Conservation (phyloP, 2,888 invertebrate species). For the Glomeris marginata region DNA sequence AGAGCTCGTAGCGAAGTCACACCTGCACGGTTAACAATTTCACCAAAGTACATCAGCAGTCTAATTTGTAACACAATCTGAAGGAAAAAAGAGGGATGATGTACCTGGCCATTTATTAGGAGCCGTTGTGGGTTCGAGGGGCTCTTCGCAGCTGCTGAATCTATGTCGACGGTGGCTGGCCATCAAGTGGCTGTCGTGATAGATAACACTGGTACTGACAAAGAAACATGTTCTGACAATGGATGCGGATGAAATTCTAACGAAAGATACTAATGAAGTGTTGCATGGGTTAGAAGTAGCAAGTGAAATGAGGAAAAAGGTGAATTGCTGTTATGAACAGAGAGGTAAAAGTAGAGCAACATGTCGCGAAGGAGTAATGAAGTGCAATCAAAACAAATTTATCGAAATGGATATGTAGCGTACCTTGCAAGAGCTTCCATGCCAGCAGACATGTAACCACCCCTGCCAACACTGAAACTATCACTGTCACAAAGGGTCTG, state of each 20-base stretch:
- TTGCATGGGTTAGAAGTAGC: too few species aligned
- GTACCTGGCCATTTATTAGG: slow-evolving; percentile 48
- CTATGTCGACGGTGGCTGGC: slow-evolving; percentile 46
- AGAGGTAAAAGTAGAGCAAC: too few species aligned
- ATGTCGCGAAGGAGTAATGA: too few species aligned
- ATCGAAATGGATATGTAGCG: neutral
- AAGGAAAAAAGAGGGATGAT: neutral
- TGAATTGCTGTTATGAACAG: too few species aligned
- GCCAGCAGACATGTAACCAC: slow-evolving; percentile 16
- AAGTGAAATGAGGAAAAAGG: too few species aligned
- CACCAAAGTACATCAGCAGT: neutral
- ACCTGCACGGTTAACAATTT: slow-evolving; percentile 36
- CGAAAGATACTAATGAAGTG: too few species aligned
- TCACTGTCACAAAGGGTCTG: slow-evolving; percentile 72
- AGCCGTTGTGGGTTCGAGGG: slow-evolving; percentile 20
- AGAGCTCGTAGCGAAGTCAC: slow-evolving; percentile 83
- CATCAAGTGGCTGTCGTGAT: slow-evolving; percentile 50
- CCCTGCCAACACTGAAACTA: slow-evolving; percentile 24
- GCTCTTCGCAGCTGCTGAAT: slow-evolving; percentile 36
- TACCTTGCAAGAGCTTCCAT: slow-evolving; percentile 17
- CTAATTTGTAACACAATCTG: neutral
- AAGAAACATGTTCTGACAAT: neutral
- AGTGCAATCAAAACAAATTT: neutral
- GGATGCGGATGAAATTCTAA: neutral
- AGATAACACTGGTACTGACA: slow-evolving; percentile 20